A percentile compares a stretch with the other conserved stretches of the same genome.
Conservation (phyloP, 2,113 vertebrate species). For the Anarhynchus alexandrinus region DNA sequence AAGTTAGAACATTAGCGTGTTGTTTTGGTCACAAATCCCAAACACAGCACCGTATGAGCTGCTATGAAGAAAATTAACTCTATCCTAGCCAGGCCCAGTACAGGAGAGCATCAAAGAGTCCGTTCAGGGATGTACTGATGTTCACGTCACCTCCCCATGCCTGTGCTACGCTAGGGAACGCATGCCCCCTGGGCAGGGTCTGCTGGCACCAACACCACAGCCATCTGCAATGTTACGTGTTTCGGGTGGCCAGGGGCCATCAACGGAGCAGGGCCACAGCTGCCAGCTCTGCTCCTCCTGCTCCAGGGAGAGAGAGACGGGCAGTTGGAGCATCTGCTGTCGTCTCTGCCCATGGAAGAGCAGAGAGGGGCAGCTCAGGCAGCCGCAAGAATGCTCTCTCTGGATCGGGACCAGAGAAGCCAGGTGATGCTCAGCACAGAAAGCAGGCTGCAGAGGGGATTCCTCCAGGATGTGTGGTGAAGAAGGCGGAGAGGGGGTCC, state of each 20-base stretch:
- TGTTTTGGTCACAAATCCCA: neutral
- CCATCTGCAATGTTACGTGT: fast-evolving
- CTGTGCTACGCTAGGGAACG: fast-evolving
- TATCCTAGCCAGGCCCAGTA: neutral
- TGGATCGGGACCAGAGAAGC: neutral
- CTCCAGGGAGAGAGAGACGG: neutral
- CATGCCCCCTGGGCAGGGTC: fast-evolving
- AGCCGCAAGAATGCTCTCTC: neutral
- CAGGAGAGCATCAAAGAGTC: neutral
- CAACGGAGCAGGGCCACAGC: neutral
- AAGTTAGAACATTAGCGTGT: neutral
- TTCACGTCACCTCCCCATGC: neutral
- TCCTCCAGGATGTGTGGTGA: neutral
- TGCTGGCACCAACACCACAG: neutral
- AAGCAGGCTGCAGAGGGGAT: neutral
- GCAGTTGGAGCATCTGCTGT: neutral
- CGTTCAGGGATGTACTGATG: neutral
- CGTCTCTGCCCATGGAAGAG: neutral
- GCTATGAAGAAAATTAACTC: neutral
- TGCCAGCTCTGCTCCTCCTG: neutral
- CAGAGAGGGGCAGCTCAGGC: neutral
- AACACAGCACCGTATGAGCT: neutral
- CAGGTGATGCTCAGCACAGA: neutral
- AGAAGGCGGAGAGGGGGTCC: neutral
- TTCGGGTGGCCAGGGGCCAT: neutral